Evolutionary conservation across 2,888 invertebrate genomes (phyloP).

Genomic region (Caenorhabditis doughertyi): DNA sequence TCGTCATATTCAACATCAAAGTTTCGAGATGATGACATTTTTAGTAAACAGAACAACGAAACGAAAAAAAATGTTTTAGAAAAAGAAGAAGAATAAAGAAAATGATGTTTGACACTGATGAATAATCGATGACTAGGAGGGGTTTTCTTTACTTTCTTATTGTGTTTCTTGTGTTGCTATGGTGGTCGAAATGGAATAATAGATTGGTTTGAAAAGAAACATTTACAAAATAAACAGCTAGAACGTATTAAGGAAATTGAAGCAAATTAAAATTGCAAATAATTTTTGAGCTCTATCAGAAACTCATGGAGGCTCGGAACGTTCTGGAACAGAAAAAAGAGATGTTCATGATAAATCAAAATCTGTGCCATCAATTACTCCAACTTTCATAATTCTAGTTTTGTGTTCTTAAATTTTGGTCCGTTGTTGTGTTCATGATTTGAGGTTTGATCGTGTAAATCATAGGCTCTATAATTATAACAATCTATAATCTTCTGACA

Average conservation of each 20-base stretch:
- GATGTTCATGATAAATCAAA: no score
- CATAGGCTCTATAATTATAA: neutral
- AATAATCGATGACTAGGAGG: constrained; percentile 27
- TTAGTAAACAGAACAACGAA: neutral
- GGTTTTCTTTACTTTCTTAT: neutral
- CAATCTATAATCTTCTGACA: neutral
- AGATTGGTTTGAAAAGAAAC: neutral
- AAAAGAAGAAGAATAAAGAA: constrained; percentile 1
- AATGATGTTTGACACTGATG: constrained; percentile 16
- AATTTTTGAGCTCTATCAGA: neutral
- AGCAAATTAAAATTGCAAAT: neutral
- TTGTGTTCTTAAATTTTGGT: no score
- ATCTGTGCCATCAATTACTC: no score
- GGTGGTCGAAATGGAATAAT: neutral
- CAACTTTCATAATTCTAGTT: no score
- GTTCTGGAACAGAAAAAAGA: no score
- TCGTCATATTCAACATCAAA: constrained; percentile 70
- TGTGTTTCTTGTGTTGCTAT: constrained; percentile 13
- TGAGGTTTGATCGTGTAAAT: no score
- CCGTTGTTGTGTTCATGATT: no score
- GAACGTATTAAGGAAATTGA: neutral
- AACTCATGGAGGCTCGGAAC: no score
- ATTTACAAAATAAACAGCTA: neutral
- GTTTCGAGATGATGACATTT: constrained; percentile 52
- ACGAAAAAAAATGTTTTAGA: neutral